Base-by-base conservation (phyloP, 2,888 invertebrate species). In the Drosophila macrospina region DNA sequence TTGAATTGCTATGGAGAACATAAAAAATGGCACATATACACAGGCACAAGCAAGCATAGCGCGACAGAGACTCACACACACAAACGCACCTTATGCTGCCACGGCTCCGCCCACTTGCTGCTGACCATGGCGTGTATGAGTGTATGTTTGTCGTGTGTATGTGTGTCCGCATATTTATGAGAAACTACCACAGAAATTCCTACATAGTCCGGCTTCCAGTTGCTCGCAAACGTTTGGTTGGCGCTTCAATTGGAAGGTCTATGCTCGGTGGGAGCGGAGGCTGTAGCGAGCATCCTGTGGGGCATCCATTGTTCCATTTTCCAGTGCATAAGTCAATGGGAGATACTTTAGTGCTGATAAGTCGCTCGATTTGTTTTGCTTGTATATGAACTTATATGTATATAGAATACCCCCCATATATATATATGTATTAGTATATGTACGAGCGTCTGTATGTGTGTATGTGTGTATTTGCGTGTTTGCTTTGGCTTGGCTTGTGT, bases 101-200 rank as follows among this genome's bases (percentile, higher is more conserved):
- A 75, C 90, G 86, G 89, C 91, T 91, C 91, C 91, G 91, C 91
- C 91, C 91, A 90, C 90, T 90, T 90, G 82, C 80, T 86, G 89
- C 86, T 79, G 76, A 67, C 69, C 74, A 73, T 61, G 74, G 67
- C 10, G 26, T 68, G 44, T 64, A 26, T 67, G 44, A 13, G 26
- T 57, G 36, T 66, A 6, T 50, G 48, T 54, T 7, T 44, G 37
- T 55, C 65, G 69, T 60, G 39, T 55, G 37, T 54, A 41, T 72
- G 64, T 80, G 72, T 73, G 72, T 52, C 54, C 63, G 72, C 68
- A 80, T 82, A 86, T 80, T 86, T 79, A 78, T 83, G 80, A 78
- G 77, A 72, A 81, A 78, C 79, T 75, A 78, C 78, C 78, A 80
- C 73, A 74, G 56, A 84, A 76, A 84, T 80, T 81, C 78, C 85